Evolutionary conservation across 2,888 invertebrate genomes (phyloP).

Genomic region (Dasysyrphus tricinctus): DNA sequence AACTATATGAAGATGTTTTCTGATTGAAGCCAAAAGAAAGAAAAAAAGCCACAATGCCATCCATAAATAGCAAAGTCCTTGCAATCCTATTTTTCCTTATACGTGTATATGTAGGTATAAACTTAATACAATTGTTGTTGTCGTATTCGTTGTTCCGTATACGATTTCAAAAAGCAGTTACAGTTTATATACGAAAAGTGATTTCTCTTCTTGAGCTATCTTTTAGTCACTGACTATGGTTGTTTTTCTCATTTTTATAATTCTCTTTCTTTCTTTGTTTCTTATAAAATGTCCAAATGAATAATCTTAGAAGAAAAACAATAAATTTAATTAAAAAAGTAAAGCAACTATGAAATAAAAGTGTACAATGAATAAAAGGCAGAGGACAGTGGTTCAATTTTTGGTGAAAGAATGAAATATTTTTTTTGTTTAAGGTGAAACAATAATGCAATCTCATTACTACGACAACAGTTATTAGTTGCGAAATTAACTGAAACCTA

Average conservation of each 20-base stretch:
- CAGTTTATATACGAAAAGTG: conserved; percentile 18
- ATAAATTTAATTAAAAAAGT: conserved; percentile 63
- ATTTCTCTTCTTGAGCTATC: conserved; percentile 42
- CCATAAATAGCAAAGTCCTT: conserved; percentile 40
- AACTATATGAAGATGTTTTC: conserved; percentile 25
- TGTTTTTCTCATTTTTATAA: conserved; percentile 9
- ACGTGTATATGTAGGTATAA: neutral
- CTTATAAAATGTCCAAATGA: conserved; percentile 42
- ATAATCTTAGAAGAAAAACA: conserved; percentile 59
- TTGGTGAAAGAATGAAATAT: too few species aligned
- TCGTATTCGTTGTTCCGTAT: conserved; percentile 13
- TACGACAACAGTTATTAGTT: too few species aligned
- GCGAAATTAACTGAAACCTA: too few species aligned
- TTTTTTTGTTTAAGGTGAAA: too few species aligned
- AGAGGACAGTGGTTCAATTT: neutral
- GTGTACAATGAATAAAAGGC: conserved; percentile 3
- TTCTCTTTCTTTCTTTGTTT: neutral
- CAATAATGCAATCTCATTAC: too few species aligned
- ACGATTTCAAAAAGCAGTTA: conserved; percentile 2
- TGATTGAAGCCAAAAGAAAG: conserved; percentile 33
- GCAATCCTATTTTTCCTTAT: conserved; percentile 21
- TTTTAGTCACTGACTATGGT: conserved; percentile 35
- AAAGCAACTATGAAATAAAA: conserved; percentile 32
- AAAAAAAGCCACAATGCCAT: conserved; percentile 15
- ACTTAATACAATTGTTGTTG: conserved; percentile 16